Percentiles rank a stretch among this genome's conserved stretches.
These are phyloP conservation scores for Eupithecia centaureata DNA, from an alignment of 2,888 invertebrate species.

Conservation along the genomic window DNA sequence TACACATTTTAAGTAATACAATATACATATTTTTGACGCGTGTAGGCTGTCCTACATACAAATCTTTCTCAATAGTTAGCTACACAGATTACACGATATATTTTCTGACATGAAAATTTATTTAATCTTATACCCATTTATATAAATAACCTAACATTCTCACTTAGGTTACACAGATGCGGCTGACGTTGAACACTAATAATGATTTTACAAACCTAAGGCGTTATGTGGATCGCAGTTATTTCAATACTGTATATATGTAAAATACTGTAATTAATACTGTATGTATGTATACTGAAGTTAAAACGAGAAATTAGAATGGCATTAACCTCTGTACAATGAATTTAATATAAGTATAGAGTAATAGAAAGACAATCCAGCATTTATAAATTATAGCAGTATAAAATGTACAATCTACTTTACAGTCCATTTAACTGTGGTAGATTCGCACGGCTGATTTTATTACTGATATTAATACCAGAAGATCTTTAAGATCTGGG, in stretches of 20 bases:
- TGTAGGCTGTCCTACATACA: slow-evolving; percentile 37
- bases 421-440: slow-evolving; percentile 55
- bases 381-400: not conserved
- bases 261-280: no score
- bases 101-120: slow-evolving; percentile 8
- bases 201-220: not conserved
- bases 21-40: slow-evolving; percentile 23
- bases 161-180: not conserved
- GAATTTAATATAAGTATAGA: not conserved
- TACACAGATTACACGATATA: slow-evolving; percentile 22
- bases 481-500: slow-evolving; percentile 29
- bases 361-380: not conserved
- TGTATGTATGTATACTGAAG: no score
- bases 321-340: not conserved
- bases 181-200: not conserved
- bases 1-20: slow-evolving; percentile 21
- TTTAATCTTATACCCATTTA: not conserved
- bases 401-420: slow-evolving; percentile 40
- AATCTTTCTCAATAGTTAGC: slow-evolving; percentile 33
- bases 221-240: not conserved
- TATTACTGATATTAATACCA: slow-evolving; percentile 60
- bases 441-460: slow-evolving; percentile 57
- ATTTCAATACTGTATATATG: no score
- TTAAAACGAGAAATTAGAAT: not conserved
- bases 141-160: not conserved